Evolutionary conservation across 2,888 invertebrate species (phyloP), one percentile per base, ranked within the genome.

Genomic region (Pyrocoelia pectoralis): DNA sequence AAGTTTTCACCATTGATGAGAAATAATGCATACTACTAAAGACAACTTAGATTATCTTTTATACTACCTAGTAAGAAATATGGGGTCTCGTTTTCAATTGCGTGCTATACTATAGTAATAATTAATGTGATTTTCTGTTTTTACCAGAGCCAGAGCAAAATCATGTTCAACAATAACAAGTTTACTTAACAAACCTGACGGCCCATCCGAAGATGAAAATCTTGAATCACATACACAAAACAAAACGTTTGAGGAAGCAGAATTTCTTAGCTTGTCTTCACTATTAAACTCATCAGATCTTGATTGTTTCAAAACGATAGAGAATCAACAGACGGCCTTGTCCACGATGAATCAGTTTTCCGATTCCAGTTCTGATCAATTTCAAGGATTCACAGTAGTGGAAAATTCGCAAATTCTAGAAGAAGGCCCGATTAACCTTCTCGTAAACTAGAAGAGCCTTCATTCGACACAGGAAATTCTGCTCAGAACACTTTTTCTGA

Each of bases 201-300:
- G 24, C 24, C 24, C 24, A 24, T 24, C 24, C 24, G 38, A 38
- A 38, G 3, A 38, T 38, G 10, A 38, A 38, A 38, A 38, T 38
- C 5, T 38, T 38, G 38, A 38, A 38, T 38, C 38, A 38, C 38
- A 38, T 38, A 38, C 38, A 38, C 38, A n/a, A 38, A 38, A 38
- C 38, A 9, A 38, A 38, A 38, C 38, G 38, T 38, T 38, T 12
- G 38, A 38, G 38, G 38, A 38, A 38, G 38, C 38, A 38, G 38
- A 38, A 38, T 12, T 38, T 9, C n/a, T n/a, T n/a, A n/a, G n/a
- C n/a, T n/a, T n/a, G n/a, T n/a, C n/a, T n/a, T n/a, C n/a, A n/a
- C n/a, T n/a, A n/a, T n/a, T n/a, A n/a, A n/a, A n/a, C n/a, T n/a
- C n/a, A n/a, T n/a, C n/a, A n/a, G n/a, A n/a, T n/a, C n/a, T n/a